Evolutionary conservation across 2,888 invertebrate species (phyloP).

Genomic region (Melieria picta): DNA sequence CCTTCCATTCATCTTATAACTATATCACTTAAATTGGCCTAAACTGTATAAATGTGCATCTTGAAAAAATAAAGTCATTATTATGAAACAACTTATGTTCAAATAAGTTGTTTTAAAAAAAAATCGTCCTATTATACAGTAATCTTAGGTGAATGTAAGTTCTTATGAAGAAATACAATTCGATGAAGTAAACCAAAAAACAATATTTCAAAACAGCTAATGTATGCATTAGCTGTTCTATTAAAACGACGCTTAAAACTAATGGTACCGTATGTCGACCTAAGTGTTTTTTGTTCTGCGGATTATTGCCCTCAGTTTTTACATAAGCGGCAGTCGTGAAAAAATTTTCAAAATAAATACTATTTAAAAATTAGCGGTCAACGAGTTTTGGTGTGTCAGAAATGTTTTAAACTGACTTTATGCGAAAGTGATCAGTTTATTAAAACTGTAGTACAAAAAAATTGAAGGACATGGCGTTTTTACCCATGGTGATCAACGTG

Average conservation of each 20-base stretch:
- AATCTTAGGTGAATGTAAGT: too few species aligned
- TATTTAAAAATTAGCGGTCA: slow-evolving; percentile 36
- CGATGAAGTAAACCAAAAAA: too few species aligned
- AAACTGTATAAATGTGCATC: too few species aligned
- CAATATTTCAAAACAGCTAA: slow-evolving; percentile 1
- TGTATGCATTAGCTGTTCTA: slow-evolving; percentile 2
- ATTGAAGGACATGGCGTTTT: slow-evolving; percentile 23
- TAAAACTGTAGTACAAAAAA: slow-evolving; percentile 40
- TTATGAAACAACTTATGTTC: too few species aligned
- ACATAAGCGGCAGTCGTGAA: not conserved
- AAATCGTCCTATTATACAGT: too few species aligned
- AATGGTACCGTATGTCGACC: slow-evolving; percentile 10
- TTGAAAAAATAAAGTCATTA: too few species aligned
- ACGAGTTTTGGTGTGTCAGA: slow-evolving; percentile 41
- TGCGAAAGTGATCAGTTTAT: slow-evolving; percentile 41
- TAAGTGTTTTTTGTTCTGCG: slow-evolving; percentile 4
- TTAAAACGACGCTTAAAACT: not conserved
- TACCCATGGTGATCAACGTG: slow-evolving; percentile 24
- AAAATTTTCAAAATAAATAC: too few species aligned
- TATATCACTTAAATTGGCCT: too few species aligned
- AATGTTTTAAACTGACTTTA: slow-evolving; percentile 42
- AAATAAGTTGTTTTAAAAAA: too few species aligned
- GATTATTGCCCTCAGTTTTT: slow-evolving; percentile 7
- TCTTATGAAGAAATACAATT: too few species aligned
- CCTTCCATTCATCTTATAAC: too few species aligned